Evolutionary conservation across 1,140 invertebrate species (phyloP), one percentile per base, ranked within the genome.

Genomic region (Eupeodes corollae): DNA sequence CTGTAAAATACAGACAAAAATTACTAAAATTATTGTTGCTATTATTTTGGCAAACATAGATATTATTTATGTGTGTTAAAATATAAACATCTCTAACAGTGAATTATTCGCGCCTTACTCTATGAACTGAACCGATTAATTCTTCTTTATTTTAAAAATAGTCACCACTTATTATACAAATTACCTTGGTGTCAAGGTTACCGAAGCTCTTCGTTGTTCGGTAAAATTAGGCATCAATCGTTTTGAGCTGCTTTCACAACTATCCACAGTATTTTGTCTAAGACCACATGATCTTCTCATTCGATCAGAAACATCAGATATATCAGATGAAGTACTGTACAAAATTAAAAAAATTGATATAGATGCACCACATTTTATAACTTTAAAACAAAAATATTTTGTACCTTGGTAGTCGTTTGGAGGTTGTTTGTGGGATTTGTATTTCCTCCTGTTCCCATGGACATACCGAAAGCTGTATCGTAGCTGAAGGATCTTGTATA

Each of bases 311-410:
- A 78, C 73, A 37, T 79, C 79, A 32, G 74, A 73, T 45, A 82
- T 74, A 60, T 86, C 83, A 3, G 83, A 85, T 2, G 82, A 86
- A 2, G 83, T 85, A 58, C 72, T 73, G 44, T 5, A 39, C 31
- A 37, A 33, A 43, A 19, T 31, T 13, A 12, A 26, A 31, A 6
- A 26, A 2, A 38, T 38, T 33, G 35, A 12, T 45, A 35, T 26
- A 12, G 42, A 10, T 39, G 14, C 15, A 39, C 6, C 37, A 39
- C 15, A 10, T 39, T 11, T 39, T 39, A 10, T 18, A 12, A 18
- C 16, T 18, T n/a, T 6, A 14, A 19, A 18, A 19, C 6, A 21
- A 40, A 21, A 16, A 21, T 5, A 5, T 40, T 16, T 16, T 14
- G n/a, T 5, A 65, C 62, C 61, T 63, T 31, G 51, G 53, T 18